Evolutionary conservation across 2,113 vertebrate genomes (phyloP).

Genomic region (Daboia siamensis): DNA sequence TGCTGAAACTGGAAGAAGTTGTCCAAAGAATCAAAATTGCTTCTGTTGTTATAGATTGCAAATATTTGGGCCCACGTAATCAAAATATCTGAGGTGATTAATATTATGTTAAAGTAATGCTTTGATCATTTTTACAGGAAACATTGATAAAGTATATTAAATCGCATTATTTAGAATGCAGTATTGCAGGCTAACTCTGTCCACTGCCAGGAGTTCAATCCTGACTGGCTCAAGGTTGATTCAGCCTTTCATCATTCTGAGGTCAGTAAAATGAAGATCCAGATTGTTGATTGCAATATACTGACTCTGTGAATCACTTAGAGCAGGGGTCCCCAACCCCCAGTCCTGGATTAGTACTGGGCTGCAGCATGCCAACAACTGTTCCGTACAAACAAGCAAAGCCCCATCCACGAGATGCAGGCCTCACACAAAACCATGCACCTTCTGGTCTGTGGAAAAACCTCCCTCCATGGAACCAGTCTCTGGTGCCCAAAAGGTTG

Average conservation of each 20-base stretch:
- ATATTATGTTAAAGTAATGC: not conserved
- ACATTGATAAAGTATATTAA: not conserved
- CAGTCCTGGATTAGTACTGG: no score
- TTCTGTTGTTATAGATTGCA: not conserved
- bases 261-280: not conserved
- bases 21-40: not conserved
- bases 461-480: no score
- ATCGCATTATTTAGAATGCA: not conserved
- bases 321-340: no score
- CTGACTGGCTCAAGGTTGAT: not conserved
- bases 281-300: not conserved
- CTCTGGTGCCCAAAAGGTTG: no score
- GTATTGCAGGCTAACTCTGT: not conserved
- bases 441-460: no score
- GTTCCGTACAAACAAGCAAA: no score
- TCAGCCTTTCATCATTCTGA: not conserved
- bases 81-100: not conserved
- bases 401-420: no score
- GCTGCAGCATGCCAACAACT: no score
- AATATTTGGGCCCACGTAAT: not conserved
- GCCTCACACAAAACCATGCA: no score
- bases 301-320: not conserved
- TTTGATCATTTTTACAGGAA: not conserved
- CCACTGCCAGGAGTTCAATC: not conserved
- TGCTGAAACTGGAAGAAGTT: slow-evolving; percentile 3